Base-by-base conservation (phyloP, 1,140 invertebrate genomes). In the Aphelenchoides fujianensis region DNA sequence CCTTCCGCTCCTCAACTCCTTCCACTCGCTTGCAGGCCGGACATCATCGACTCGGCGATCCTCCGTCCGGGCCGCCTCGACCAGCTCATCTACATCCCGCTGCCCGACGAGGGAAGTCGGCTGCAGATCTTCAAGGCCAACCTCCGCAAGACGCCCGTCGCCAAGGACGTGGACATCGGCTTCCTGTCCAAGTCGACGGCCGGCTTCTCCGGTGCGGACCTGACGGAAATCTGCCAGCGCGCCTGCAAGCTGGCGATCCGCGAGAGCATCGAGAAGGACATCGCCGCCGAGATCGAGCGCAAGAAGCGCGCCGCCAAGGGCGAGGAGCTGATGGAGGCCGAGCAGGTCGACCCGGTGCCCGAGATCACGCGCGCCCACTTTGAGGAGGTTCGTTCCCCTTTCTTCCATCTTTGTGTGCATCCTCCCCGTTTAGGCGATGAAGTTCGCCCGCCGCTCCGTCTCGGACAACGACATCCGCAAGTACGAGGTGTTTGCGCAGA, bases 401-500 rank as follows among this genome's bases (percentile, higher is more conserved):
- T 3, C 30, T 68, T 59, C n/a, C 1, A 23, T 63, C 54, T 68
- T 19, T 19, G 2, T 2, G 23, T n/a, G n/a, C n/a, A n/a, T n/a
- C n/a, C n/a, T n/a, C 19, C 28, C 19, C 30, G 9, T 76, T 79
- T 32, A 76, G 86, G 94, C 97, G 0, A 98, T 99, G 96, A 94
- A 95, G 97, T 99, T n/a, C n/a, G n/a, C n/a, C n/a, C n/a, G n/a
- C n/a, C n/a, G n/a, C n/a, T n/a, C n/a, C n/a, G n/a, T n/a, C 12
- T 97, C 93, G 30, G 96, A 99, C 86, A 97, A 97, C 85, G 97
- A 99, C 86, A 98, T 99, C 82, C 89, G 95, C 79, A 98, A 98
- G 88, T 99, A 99, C 86, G 97, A 99, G 89, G 98, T 98, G 95
- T 99, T 99, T 88, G 92, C 95, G 74, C 95, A 98, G 88, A 99